Conservation (phyloP, 2,113 vertebrate species). For the Cyphomyrus plagiostoma region DNA sequence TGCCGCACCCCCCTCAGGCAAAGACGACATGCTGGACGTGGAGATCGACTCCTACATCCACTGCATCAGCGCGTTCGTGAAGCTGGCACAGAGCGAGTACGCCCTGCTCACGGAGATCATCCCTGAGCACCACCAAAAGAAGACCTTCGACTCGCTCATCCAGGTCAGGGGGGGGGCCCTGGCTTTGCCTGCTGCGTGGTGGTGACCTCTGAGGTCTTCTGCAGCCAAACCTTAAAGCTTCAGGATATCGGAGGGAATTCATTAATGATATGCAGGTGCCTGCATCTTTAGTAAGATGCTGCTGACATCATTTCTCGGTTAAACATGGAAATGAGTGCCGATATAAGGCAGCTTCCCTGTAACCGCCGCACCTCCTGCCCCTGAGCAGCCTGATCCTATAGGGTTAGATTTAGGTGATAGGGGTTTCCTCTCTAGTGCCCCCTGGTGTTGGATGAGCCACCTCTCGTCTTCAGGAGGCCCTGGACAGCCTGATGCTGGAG, state of each 20-base stretch:
- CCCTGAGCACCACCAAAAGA: conserved; percentile 97
- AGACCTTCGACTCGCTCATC: conserved; percentile 95
- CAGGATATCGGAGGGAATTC: not conserved
- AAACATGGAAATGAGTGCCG: not conserved
- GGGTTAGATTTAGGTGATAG: not conserved
- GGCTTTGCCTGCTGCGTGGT: not conserved
- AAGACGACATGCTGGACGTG: conserved; percentile 85
- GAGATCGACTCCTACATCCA: conserved; percentile 96
- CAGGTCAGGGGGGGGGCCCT: conserved; percentile 64
- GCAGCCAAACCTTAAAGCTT: not conserved
- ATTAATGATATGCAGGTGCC: not conserved
- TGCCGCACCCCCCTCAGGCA: conserved; percentile 61
- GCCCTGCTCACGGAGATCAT: conserved; percentile 78
- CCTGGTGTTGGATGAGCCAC: not conserved
- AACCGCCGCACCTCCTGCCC: not conserved
- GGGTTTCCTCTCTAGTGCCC: not conserved
- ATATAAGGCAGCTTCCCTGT: not conserved
- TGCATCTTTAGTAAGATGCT: not conserved
- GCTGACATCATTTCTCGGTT: not conserved
- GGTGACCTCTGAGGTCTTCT: not conserved
- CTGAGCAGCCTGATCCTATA: not conserved
- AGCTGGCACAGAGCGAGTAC: conserved; percentile 93
- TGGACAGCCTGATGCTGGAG: conserved; percentile 92
- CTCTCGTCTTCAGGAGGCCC: conserved; percentile 67
- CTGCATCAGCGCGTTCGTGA: conserved; percentile 91